Base-by-base conservation (phyloP, 2,113 vertebrate genomes). In the Trachemys scripta region DNA sequence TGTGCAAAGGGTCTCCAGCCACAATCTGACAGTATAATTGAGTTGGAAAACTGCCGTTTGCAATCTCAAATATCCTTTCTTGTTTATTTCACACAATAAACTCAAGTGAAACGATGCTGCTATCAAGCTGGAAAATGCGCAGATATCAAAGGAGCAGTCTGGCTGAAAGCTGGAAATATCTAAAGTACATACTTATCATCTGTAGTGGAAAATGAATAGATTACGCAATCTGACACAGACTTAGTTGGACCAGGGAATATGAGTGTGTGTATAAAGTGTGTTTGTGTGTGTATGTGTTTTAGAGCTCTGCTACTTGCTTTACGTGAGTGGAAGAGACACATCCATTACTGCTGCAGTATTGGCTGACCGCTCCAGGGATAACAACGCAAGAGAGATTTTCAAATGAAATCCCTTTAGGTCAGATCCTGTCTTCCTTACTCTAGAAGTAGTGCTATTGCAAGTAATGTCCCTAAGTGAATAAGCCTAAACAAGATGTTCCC, bases 21-120 rank as follows among this genome's bases (percentile, higher is more conserved):
- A 65, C 56, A 54, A 10, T 59, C 57, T 92, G 42, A 82, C 54
- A 96, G 78, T 56, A 29, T 89, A 90, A 96, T 97, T 95, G 90
- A 96, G 51, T 95, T 92, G 72, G 24, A 95, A 93, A 57, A 16
- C 31, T 2, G 42, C 14, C 3, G 50, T 31, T 91, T 96, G 95
- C 86, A 90, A 62, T 95, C 50, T 91, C 27, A 88, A 54, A 79
- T 87, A 62, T 31, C 45, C 49, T 47, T 89, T 82, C 80, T 24
- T 85, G 62, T 96, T 97, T n/a, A 84, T 35, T 95, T 95, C 27
- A 92, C 85, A n/a, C 54, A 88, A 85, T 85, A 82, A 93, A 88
- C 56, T 93, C 96, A 92, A 97, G 72, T 25, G 1, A 83, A 91
- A 51, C 8, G n/a, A 59, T 93, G 80, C 5, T 91, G 24, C 57